Base-by-base conservation (phyloP, 2,113 vertebrate genomes). In the Ramphastos sulfuratus region DNA sequence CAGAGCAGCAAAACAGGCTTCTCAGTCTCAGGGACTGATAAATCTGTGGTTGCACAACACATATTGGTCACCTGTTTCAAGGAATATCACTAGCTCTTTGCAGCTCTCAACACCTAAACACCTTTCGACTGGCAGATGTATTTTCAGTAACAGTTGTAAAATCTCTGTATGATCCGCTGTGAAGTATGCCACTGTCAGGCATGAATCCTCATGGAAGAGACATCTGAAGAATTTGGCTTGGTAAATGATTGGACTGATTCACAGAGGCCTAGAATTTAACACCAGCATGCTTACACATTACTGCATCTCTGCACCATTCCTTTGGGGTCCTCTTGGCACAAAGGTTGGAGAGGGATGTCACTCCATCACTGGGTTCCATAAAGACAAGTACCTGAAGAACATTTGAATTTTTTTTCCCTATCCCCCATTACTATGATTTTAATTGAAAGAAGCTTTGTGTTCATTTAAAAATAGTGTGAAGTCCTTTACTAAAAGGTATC, bases 371-470 rank as follows among this genome's bases (percentile, higher is more conserved):
- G 25, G 16, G 64, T 74, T 87, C 33, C 1, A 1, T 81, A 73
- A 90, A 81, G 28, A 24, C 39, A 69, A 50, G 44, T 54, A 72
- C 28, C 56, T 78, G 39, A 72, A 81, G 37, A 87, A 60, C 6
- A 2, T 67, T 81, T 77, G 64, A 10, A 52, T 24, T 85, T 12
- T 87, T 27, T 25, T 5, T n/a, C 81, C 37, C 73, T 48, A 46
- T 72, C 65, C 65, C 10, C 86, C 73, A 9, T 54, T 81, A 60
- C 85, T 86, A 60, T 90, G 69, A 61, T 74, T 94, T 89, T 94
- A 91, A 94, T 91, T 92, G 79, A 89, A 94, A 91, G 37, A 31
- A 80, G 44, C 39, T 80, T 82, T 96, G 91, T 94, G 91, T 92
- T 95, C 39, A 7, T 72, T 42, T 91, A 87, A 87, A 91, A 75